These are phyloP conservation scores for Entomobrya proxima DNA, from an alignment of 2,888 invertebrate genomes.

Conservation along the genomic window DNA sequence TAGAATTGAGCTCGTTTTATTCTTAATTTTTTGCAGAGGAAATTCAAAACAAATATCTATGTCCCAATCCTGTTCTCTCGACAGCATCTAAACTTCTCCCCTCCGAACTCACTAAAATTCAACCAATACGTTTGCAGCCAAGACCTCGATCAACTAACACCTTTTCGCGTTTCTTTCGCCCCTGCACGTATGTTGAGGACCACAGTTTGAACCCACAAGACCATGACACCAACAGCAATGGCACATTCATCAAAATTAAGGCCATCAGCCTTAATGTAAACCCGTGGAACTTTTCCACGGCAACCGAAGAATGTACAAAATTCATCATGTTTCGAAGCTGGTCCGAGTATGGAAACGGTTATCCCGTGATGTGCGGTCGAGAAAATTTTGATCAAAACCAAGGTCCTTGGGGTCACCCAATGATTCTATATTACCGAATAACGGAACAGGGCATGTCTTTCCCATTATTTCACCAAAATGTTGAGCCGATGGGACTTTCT, in stretches of 20 bases:
- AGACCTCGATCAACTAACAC: constrained; percentile 14
- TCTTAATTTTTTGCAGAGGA: constrained; percentile 61
- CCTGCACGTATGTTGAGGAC: constrained; percentile 26
- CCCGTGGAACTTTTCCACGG: constrained; percentile 68
- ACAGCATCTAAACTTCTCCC: not conserved
- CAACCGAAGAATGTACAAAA: constrained; percentile 50
- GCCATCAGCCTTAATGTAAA: constrained; percentile 66
- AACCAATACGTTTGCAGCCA: constrained; percentile 31
- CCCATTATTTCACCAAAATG: constrained; percentile 69
- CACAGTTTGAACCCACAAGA: not conserved
- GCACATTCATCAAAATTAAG: constrained; percentile 49
- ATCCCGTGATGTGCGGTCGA: constrained; percentile 65
- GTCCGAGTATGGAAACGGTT: constrained; percentile 58
- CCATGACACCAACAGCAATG: not conserved
- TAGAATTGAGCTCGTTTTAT: not conserved
- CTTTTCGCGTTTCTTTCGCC: constrained; percentile 15
- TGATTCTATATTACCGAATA: constrained; percentile 70
- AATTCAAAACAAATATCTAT: constrained; percentile 63
- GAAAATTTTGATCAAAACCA: constrained; percentile 68
- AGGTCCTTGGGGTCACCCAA: constrained; percentile 64
- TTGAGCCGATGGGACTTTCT: no score
- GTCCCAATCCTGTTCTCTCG: constrained; percentile 64
- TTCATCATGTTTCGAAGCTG: constrained; percentile 68
- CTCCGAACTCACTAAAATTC: constrained; percentile 14
- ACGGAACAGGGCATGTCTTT: constrained; percentile 64